A percentile compares a stretch with the other conserved stretches of the same genome.
phyloP scores from a whole-genome alignment of 2,888 invertebrate genomes.

The Pyrgus malvae region DNA sequence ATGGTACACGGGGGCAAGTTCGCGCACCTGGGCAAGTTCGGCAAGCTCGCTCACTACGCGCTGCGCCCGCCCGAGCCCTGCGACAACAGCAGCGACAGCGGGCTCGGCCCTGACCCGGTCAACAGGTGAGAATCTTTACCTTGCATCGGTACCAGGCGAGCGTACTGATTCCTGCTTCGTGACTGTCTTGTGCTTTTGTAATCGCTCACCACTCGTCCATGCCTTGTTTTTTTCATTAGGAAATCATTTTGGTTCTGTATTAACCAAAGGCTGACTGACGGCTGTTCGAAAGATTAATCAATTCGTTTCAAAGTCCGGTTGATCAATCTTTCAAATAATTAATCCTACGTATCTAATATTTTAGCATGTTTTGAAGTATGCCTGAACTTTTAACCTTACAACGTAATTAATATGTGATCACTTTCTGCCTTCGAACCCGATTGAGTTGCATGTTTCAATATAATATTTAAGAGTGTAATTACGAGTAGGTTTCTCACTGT shows the following conservation, averaged over 20 bases:
- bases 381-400: too few species aligned
- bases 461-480: too few species aligned
- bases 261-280: too few species aligned
- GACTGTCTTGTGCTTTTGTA: constrained; percentile 9
- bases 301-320: too few species aligned
- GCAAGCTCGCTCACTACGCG: constrained; percentile 68
- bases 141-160: constrained; percentile 4
- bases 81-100: constrained; percentile 95
- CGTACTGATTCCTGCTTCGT: constrained; percentile 7
- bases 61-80: constrained; percentile 83
- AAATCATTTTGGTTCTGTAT: neutral
- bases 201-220: neutral
- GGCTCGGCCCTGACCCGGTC: constrained; percentile 89
- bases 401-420: too few species aligned
- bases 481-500: too few species aligned
- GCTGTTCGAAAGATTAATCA: neutral
- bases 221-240: neutral
- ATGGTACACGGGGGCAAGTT: constrained; percentile 60
- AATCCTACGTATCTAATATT: neutral
- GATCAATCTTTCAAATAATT: too few species aligned
- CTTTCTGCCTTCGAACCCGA: too few species aligned
- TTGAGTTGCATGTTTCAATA: too few species aligned
- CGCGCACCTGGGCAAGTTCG: constrained; percentile 55
- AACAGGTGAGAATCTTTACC: constrained; percentile 59
- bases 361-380: neutral